Evolutionary conservation across 2,888 invertebrate genomes (phyloP).

Genomic region (Parnassius mnemosyne): DNA sequence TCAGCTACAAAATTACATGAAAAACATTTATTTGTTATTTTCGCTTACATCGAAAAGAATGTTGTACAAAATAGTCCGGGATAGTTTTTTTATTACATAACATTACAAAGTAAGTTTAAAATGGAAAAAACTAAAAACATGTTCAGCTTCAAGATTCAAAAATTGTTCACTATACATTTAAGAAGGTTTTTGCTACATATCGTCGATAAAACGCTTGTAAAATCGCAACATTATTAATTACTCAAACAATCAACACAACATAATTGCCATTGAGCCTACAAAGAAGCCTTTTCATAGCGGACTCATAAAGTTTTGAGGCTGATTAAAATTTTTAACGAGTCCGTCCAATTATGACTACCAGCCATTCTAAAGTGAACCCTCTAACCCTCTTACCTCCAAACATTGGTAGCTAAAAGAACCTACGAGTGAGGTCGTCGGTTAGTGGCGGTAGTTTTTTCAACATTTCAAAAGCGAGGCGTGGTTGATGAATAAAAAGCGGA

Average conservation of each 20-base stretch:
- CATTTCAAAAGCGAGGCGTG: constrained; percentile 64
- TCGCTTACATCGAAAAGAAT: no score
- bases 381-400: constrained; percentile 26
- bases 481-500: constrained; percentile 51
- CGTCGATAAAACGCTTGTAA: constrained; percentile 26
- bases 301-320: constrained; percentile 66
- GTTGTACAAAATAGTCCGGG: no score
- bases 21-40: no score
- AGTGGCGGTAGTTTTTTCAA: constrained; percentile 43
- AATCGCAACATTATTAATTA: constrained; percentile 41
- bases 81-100: no score
- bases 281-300: constrained; percentile 61
- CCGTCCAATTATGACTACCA: constrained; percentile 55
- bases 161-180: not conserved
- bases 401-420: constrained; percentile 20
- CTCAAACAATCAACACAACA: constrained; percentile 45
- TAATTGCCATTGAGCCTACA: constrained; percentile 60
- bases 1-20: no score
- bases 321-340: constrained; percentile 72
- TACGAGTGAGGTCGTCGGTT: constrained; percentile 27
- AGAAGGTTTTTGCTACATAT: constrained; percentile 1
- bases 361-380: constrained; percentile 38
- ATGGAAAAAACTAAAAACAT: not conserved
- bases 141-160: constrained; percentile 1
- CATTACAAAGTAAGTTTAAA: no score